A percentile compares a stretch with the other conserved stretches of the same genome.
Evolutionary conservation across 2,113 vertebrate genomes (phyloP).

Genomic region (Mustelus asterias): DNA sequence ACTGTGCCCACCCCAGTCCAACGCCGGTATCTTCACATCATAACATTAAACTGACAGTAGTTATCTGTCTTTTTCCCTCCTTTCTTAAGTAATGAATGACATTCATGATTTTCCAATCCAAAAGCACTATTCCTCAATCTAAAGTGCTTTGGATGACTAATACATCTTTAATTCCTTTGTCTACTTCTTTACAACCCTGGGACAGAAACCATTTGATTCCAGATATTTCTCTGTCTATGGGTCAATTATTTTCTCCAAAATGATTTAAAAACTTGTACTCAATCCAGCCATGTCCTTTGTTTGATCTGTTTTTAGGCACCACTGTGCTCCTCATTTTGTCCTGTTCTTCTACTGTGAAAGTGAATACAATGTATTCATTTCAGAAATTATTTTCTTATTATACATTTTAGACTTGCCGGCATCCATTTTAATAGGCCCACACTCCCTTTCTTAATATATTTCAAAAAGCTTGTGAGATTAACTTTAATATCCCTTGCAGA

Average conservation of each 20-base stretch:
- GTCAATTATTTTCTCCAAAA: not conserved
- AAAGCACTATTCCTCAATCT: not conserved
- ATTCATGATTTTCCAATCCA: not conserved
- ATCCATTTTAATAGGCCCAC: not conserved
- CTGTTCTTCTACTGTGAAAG: not conserved
- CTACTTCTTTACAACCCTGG: not conserved
- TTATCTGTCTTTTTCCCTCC: not conserved
- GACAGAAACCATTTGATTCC: not conserved
- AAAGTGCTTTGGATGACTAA: not conserved
- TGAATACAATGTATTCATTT: too few species aligned
- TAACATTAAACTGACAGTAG: not conserved
- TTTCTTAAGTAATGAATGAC: not conserved
- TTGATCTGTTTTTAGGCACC: not conserved
- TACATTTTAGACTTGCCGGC: not conserved
- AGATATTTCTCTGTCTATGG: not conserved
- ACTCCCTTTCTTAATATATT: too few species aligned
- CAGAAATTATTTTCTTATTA: not conserved
- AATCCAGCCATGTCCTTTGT: not conserved
- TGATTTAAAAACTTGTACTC: not conserved
- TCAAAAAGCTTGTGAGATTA: not conserved
- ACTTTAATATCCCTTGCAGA: not conserved
- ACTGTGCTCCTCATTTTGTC: not conserved
- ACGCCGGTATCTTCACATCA: too few species aligned
- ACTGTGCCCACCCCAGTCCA: too few species aligned
- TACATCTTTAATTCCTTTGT: not conserved